Base-by-base conservation (phyloP, 2,888 invertebrate species). In the Drosophila fungiperda region DNA sequence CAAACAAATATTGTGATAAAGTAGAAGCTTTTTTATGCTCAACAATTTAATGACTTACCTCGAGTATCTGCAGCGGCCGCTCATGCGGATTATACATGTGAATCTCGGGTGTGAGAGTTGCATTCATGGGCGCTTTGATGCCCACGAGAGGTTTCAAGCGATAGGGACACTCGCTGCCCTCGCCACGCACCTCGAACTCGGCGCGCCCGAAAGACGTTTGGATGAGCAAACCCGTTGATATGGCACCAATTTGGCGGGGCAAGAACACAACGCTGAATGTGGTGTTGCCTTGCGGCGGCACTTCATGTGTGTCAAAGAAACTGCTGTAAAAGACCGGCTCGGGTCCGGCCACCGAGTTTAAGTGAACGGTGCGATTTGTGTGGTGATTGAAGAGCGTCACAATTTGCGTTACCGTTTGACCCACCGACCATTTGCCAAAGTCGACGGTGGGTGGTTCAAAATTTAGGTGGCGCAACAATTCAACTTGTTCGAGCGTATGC, bases 261-360 rank as follows among this genome's bases (percentile, higher is more conserved):
- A 99, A 95, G 94, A 98, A 99, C 82, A 99, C 98, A 90, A 99
- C 98, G 94, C 97, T 98, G 94, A 99, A 98, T 76, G 98, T 96
- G 78, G 99, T 99, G 93, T 98, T 98, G 76, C 97, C 97, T 87
- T 96, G 95, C 70, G 98, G 98, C 89, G 97, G 96, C 92, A 99
- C 95, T 93, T 98, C 98, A 95, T 98, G 98, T 91, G 98, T 96
- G 92, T 98, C 97, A 93, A 99, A 99, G 95, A 99, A 99, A 80
- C 99, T 98, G 91, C 98, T 98, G 94, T 99, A 98, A 94, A 99
- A 99, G 94, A 98, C 97, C 40, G 97, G 96, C 86, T 98, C 98
- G 93, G 96, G 97, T 90, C 98, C 98, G 81, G 98, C 98, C 92
- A 99, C 98, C 81, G 98, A 98, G 92, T 97, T 96, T 92, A 99